Conservation (phyloP, 2,113 vertebrate species). For the Alexandromys fortis region DNA sequence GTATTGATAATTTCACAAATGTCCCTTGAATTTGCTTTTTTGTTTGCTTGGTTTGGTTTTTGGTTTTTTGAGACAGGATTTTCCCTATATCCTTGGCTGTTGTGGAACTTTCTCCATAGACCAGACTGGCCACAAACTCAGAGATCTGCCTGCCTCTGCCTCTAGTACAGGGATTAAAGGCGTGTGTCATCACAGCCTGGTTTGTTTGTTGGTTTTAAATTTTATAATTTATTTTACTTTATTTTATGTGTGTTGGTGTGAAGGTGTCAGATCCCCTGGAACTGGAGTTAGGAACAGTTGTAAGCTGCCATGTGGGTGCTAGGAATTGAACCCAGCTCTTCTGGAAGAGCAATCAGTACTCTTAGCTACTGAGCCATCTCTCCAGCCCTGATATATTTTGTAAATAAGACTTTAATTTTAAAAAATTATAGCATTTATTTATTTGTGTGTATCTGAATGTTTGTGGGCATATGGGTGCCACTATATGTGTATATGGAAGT, state of each 20-base stretch:
- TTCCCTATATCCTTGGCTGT: neutral
- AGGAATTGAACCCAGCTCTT: no score
- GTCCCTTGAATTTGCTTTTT: neutral
- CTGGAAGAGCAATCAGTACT: no score
- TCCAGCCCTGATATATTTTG: neutral
- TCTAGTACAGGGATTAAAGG: neutral
- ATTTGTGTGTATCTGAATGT: neutral
- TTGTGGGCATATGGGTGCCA: neutral
- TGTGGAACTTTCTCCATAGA: neutral
- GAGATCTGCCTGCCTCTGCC: neutral
- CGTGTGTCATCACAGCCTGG: no score
- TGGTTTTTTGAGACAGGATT: neutral
- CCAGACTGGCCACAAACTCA: neutral
- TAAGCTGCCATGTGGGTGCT: neutral
- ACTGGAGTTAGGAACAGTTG: neutral
- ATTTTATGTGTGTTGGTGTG: no score
- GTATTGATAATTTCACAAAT: neutral
- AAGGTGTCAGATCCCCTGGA: no score
- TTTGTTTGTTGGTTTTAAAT: neutral
- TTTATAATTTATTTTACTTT: no score
- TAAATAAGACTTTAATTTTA: neutral
- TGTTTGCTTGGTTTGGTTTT: neutral
- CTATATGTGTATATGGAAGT: no score
- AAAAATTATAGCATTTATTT: neutral
- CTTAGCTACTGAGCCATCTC: no score